Conservation (phyloP, 2,888 invertebrate species). For the Patella depressa region DNA sequence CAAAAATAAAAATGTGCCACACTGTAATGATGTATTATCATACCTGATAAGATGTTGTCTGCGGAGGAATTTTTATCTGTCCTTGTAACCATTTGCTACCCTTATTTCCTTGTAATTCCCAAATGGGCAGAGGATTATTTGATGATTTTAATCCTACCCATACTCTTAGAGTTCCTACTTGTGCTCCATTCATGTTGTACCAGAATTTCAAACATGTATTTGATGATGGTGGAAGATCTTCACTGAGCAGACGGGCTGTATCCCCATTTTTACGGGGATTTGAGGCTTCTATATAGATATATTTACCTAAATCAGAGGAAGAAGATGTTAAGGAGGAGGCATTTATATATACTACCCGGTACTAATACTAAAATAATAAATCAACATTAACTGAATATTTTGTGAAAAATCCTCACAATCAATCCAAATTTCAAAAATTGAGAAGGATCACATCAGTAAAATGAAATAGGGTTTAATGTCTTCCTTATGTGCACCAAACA, state of each 20-base stretch:
- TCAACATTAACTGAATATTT: too few species aligned
- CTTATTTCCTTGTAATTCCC: constrained; percentile 53
- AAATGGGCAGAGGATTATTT: constrained; percentile 46
- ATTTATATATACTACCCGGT: too few species aligned
- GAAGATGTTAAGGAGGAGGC: too few species aligned
- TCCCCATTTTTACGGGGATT: constrained; percentile 38
- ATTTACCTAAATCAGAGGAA: constrained; percentile 37
- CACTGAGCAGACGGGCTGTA: constrained; percentile 58
- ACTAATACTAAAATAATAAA: too few species aligned
- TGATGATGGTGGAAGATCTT: constrained; percentile 34
- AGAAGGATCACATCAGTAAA: too few species aligned
- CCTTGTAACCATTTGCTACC: constrained; percentile 43
- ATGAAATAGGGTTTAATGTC: too few species aligned
- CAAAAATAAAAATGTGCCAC: too few species aligned
- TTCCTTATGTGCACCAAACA: too few species aligned
- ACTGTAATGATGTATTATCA: too few species aligned
- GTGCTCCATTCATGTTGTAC: constrained; percentile 64
- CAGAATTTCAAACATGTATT: constrained; percentile 60
- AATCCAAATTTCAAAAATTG: too few species aligned
- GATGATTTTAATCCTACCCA: constrained; percentile 48
- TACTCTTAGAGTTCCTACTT: constrained; percentile 51
- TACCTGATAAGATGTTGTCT: constrained; percentile 49
- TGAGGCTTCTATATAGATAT: constrained; percentile 46
- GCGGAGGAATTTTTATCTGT: constrained; percentile 42
- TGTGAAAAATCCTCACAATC: too few species aligned